phyloP scores from a whole-genome alignment of 2,113 vertebrate species.

The Vombatus ursinus region DNA sequence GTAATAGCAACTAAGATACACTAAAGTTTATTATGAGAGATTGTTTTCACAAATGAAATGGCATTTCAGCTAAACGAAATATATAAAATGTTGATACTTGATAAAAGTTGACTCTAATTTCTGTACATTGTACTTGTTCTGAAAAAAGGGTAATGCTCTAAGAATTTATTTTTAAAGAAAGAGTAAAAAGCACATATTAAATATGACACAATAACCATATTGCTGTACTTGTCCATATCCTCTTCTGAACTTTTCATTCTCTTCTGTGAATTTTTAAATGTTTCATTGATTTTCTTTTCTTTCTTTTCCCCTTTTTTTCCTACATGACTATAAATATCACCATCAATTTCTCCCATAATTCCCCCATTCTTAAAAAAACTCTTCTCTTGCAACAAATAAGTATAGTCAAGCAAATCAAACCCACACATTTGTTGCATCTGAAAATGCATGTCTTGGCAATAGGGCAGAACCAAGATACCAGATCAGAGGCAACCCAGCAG shows the following conservation, averaged over 20 bases:
- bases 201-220: neutral
- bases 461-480: too few relatives aligned
- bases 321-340: neutral
- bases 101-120: constrained; percentile 54
- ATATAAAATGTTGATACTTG: constrained; percentile 33
- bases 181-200: neutral
- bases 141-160: constrained; percentile 45
- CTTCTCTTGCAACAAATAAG: too few relatives aligned
- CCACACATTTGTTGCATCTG: too few relatives aligned
- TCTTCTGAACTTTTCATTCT: neutral
- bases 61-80: constrained; percentile 59
- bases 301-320: neutral
- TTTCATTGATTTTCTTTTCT: neutral
- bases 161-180: constrained; percentile 48
- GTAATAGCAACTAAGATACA: constrained; percentile 62
- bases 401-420: too few relatives aligned
- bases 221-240: neutral
- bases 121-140: constrained; percentile 53
- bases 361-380: too few relatives aligned
- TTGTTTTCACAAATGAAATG: constrained; percentile 65
- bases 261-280: neutral
- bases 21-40: constrained; percentile 57
- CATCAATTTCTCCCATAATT: neutral
- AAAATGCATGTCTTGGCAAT: too few relatives aligned
- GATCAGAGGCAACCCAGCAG: too few relatives aligned